Base-by-base conservation (phyloP, 2,888 invertebrate species). In the Dinocampus coccinellae region DNA sequence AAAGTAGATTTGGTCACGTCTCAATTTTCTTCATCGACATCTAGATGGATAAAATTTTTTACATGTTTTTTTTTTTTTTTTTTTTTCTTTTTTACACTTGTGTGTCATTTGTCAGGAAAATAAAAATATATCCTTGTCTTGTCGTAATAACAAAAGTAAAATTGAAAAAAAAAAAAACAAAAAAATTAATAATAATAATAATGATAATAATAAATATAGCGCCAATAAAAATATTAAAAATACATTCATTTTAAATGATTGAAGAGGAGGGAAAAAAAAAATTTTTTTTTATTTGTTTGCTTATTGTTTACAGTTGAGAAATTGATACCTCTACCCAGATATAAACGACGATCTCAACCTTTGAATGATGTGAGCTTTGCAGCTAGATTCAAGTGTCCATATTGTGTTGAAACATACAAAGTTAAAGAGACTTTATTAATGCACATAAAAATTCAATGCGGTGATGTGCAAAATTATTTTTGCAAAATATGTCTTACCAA, bases 401-500 rank as follows among this genome's bases (percentile, higher is more conserved):
- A 80, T 52, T 89, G 89, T 76, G 85, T 84, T 7, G 84, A 84
- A 75, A 74, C 74, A n/a, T 89, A 88, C 80, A 84, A 83, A 52
- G 79, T 84, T 74, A 86, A 84, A 72, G 80, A 83, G 42, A 85
- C 82, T 70, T 80, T 89, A 1, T 79, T 78, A n/a, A 84, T 85
- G 47, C 89, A 89, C 73, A 79, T 86, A 76, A 88, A 87, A 73
- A 88, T 86, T 73, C 88, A 89, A 74, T 89, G 89, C 78, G 85
- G 85, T 2, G 82, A 81, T 60, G 82, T 84, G 26, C 75, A 79
- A n/a, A 79, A 78, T 47, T 84, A 82, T 63, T 75, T 75, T 3
- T 85, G 85, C 66, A 75, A 77, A 60, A 66, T 84, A 6, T 85
- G 85, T 63, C 76, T 76, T 2, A 78, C 78, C 3, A 81, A 80